Conservation (phyloP, 2,797 vertebrate species). For the Sebastes steindachneri region DNA sequence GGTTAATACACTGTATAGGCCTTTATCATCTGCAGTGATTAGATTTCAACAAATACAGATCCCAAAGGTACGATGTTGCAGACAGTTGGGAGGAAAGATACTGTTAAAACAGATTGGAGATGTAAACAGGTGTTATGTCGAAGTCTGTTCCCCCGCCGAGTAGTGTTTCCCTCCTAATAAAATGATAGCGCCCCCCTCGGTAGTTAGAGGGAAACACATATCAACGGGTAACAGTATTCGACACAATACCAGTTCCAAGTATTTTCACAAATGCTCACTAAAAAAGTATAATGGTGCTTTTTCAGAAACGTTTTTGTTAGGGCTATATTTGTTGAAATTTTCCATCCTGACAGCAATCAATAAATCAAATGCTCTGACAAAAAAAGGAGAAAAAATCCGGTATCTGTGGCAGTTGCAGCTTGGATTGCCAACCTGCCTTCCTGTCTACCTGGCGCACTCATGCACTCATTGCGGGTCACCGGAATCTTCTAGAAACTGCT, state of each 20-base stretch:
- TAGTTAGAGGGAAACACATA: too few relatives aligned
- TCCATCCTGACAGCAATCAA: background rate
- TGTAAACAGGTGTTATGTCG: background rate
- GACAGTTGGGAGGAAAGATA: background rate
- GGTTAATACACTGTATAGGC: background rate
- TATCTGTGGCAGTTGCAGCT: background rate
- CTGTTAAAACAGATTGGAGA: background rate
- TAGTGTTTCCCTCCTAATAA: too few relatives aligned
- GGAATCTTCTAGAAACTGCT: too few relatives aligned
- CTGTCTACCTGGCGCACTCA: too few relatives aligned
- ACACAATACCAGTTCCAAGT: background rate
- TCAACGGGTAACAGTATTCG: too few relatives aligned
- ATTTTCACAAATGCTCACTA: background rate
- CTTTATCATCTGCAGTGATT: background rate
- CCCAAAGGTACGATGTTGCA: background rate
- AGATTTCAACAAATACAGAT: background rate
- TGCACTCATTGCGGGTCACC: too few relatives aligned
- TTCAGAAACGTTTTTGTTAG: background rate
- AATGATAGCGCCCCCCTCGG: too few relatives aligned
- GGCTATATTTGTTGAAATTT: background rate
- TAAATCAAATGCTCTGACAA: background rate
- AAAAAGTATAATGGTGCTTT: background rate
- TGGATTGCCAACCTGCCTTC: too few relatives aligned
- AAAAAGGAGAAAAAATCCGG: background rate
- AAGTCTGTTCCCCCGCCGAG: too few relatives aligned